These are phyloP conservation scores for Callyntrura guangdongensis DNA, from an alignment of 2,888 invertebrate species.

Conservation along the genomic window DNA sequence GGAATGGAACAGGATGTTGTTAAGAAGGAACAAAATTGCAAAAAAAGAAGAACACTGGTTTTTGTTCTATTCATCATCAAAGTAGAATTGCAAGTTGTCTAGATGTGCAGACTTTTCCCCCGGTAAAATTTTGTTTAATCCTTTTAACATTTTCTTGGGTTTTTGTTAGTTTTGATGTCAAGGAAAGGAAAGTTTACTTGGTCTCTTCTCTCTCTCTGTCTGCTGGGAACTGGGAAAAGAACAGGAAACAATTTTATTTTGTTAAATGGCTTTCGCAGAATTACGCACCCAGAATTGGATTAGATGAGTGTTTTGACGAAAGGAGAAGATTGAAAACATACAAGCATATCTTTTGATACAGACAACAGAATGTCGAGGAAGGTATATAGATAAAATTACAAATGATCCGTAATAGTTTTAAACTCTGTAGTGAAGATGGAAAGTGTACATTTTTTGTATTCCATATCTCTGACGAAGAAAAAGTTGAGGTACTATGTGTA, in stretches of 20 bases:
- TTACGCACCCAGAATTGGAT: not conserved
- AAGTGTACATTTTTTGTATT: no score
- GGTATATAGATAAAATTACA: slow-evolving; percentile 45
- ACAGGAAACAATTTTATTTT: not conserved
- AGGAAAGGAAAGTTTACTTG: slow-evolving; percentile 27
- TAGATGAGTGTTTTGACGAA: not conserved
- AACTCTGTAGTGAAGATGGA: not conserved
- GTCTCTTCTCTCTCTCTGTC: no score
- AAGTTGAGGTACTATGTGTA: not conserved
- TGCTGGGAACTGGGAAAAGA: not conserved
- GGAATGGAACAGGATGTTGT: no score
- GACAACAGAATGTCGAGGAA: no score
- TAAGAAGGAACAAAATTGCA: no score
- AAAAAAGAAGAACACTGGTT: no score
- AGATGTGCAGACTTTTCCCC: no score
- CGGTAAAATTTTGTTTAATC: slow-evolving; percentile 10
- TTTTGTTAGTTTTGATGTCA: no score
- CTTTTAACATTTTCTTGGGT: slow-evolving; percentile 7
- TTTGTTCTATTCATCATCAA: no score
- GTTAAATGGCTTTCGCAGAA: slow-evolving; percentile 26
- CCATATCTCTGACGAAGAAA: slow-evolving; percentile 31
- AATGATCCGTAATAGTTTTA: slow-evolving; percentile 15
- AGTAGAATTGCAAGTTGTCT: no score
- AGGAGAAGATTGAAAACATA: not conserved
- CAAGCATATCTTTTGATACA: not conserved